Conservation (phyloP, 2,113 vertebrate genomes). For the Salvelinus alpinus region DNA sequence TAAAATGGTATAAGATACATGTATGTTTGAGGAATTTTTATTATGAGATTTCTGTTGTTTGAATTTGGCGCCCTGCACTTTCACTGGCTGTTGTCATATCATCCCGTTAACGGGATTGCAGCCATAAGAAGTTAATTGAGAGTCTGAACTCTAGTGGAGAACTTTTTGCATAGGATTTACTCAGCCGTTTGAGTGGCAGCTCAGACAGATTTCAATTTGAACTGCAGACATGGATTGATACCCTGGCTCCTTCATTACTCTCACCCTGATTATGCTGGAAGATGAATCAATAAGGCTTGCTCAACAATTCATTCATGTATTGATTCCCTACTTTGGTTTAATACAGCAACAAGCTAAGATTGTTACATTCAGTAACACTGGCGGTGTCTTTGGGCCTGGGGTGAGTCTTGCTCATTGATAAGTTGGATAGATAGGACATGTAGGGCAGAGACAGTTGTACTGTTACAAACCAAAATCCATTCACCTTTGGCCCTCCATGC, state of each 20-base stretch:
- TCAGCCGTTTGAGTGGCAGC: slow-evolving; percentile 18
- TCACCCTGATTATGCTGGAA: slow-evolving; percentile 40
- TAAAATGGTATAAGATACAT: no score
- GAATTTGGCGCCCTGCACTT: no score
- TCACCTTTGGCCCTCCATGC: not conserved
- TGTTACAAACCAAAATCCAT: not conserved
- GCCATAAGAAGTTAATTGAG: no score
- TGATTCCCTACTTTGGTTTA: slow-evolving; percentile 62
- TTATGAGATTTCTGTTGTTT: no score
- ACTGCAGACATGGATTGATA: slow-evolving; percentile 35
- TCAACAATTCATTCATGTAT: slow-evolving; percentile 60
- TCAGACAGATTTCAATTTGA: slow-evolving; percentile 33
- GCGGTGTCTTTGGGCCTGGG: slow-evolving; percentile 26
- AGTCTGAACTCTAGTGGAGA: not conserved
- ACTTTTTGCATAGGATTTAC: not conserved
- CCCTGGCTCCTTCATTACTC: slow-evolving; percentile 23
- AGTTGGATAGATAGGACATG: slow-evolving; percentile 39
- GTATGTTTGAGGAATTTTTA: no score
- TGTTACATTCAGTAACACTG: not conserved
- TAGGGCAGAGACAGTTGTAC: slow-evolving; percentile 43
- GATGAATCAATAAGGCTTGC: slow-evolving; percentile 60
- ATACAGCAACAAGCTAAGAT: slow-evolving; percentile 36
- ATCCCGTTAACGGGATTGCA: no score
- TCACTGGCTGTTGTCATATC: no score
- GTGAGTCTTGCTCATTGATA: slow-evolving; percentile 48